Conservation (phyloP, 23 tunicate genomes). For the Trididemnum clinides region DNA sequence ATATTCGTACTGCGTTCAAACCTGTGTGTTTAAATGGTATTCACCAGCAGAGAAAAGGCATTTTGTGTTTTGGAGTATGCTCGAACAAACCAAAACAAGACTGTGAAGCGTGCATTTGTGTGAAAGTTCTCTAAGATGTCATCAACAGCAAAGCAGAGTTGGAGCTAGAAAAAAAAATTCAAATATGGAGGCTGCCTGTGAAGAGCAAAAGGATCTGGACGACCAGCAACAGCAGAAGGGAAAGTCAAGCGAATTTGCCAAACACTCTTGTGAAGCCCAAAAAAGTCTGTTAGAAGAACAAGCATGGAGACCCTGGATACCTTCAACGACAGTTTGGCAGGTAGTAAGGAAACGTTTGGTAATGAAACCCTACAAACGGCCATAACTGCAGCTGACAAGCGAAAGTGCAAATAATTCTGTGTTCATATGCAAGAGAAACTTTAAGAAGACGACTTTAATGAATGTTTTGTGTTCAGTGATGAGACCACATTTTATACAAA, state of each 20-base stretch:
- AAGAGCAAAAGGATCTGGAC: slow-evolving; percentile 38
- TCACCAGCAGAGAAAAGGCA: slow-evolving; percentile 6
- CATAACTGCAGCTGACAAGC: slow-evolving; percentile 29
- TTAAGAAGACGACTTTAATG: slow-evolving; percentile 28
- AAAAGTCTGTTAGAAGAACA: slow-evolving; percentile 23
- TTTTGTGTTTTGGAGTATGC: slow-evolving; percentile 25
- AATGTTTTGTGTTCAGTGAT: slow-evolving; percentile 20
- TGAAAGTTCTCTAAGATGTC: neutral
- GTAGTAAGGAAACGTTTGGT: slow-evolving; percentile 23
- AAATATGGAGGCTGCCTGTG: slow-evolving; percentile 16
- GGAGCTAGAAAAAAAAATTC: slow-evolving; percentile 8
- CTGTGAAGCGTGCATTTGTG: slow-evolving; percentile 20
- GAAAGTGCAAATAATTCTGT: slow-evolving; percentile 3
- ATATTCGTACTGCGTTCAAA: too few species aligned
- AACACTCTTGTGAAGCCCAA: slow-evolving; percentile 15
- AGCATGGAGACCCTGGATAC: slow-evolving; percentile 15
- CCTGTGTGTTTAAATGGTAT: too few species aligned
- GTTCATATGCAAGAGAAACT: slow-evolving; percentile 25
- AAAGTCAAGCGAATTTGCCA: slow-evolving; percentile 16
- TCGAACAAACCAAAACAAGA: neutral
- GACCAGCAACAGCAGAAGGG: neutral
- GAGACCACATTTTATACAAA: slow-evolving; percentile 30
- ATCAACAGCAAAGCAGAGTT: slow-evolving; percentile 2
- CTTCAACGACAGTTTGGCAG: slow-evolving; percentile 5
- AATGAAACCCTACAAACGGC: slow-evolving; percentile 29